phyloP scores from a whole-genome alignment of 1,140 invertebrate species.

The Brachionus rotundiformis region DNA sequence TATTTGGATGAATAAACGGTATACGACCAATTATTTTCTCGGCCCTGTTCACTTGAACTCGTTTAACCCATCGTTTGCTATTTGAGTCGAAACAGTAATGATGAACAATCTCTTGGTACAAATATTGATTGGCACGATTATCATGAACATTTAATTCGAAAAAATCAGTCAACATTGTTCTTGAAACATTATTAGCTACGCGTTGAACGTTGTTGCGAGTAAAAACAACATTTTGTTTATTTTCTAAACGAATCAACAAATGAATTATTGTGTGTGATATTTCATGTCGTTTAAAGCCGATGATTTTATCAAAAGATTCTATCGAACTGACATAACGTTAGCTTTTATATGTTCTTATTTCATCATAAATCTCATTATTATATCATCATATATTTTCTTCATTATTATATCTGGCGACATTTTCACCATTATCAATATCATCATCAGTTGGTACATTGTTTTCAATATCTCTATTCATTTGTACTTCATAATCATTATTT shows the following conservation, averaged over 20 bases:
- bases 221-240: not conserved
- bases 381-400: no score
- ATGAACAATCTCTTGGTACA: not conserved
- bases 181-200: not conserved
- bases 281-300: not conserved
- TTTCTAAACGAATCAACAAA: not conserved
- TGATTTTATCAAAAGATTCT: not conserved
- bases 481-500: not conserved
- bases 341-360: not conserved
- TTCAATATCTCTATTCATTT: not conserved
- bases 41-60: not conserved
- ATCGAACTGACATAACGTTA: slow-evolving; percentile 3
- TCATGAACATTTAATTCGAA: not conserved
- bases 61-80: not conserved
- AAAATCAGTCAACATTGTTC: not conserved
- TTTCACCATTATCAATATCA: not conserved
- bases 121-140: not conserved
- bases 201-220: not conserved
- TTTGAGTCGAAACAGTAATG: not conserved
- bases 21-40: not conserved
- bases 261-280: not conserved
- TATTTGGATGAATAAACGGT: not conserved
- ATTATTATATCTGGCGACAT: not conserved
- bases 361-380: not conserved
- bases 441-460: not conserved